Conservation (phyloP, 2,888 invertebrate species). For the Agriopis aurantiaria region DNA sequence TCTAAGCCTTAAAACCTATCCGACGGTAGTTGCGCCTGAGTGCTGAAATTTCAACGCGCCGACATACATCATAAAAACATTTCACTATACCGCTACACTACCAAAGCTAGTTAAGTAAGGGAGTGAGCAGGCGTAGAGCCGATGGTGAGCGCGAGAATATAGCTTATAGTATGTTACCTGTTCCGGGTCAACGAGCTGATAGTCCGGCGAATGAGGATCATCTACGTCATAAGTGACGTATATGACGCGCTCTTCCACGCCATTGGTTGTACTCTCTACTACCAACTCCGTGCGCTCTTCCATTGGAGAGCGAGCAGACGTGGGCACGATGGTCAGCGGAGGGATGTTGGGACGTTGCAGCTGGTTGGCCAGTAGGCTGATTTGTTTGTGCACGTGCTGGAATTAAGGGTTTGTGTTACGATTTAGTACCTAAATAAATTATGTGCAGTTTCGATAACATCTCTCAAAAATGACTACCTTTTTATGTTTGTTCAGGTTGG, state of each 20-base stretch:
- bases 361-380: constrained; percentile 66
- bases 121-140: not conserved
- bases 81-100: too few relatives aligned
- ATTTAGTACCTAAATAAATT: too few relatives aligned
- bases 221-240: constrained; percentile 78
- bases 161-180: constrained; percentile 56
- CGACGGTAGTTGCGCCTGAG: too few relatives aligned
- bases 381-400: constrained; percentile 70
- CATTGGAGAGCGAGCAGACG: constrained; percentile 1
- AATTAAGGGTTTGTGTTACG: not conserved
- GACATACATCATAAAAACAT: too few relatives aligned
- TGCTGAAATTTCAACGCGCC: too few relatives aligned
- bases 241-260: constrained; percentile 69
- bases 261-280: constrained; percentile 45
- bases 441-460: too few relatives aligned
- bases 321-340: constrained; percentile 1
- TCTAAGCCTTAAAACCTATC: too few relatives aligned
- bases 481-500: too few relatives aligned
- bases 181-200: constrained; percentile 67
- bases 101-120: not conserved
- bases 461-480: too few relatives aligned
- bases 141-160: not conserved
- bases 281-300: constrained; percentile 31
- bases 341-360: not conserved
- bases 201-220: constrained; percentile 59